Evolutionary conservation across 2,888 invertebrate genomes (phyloP).

Genomic region (Ormyrus nitidulus): DNA sequence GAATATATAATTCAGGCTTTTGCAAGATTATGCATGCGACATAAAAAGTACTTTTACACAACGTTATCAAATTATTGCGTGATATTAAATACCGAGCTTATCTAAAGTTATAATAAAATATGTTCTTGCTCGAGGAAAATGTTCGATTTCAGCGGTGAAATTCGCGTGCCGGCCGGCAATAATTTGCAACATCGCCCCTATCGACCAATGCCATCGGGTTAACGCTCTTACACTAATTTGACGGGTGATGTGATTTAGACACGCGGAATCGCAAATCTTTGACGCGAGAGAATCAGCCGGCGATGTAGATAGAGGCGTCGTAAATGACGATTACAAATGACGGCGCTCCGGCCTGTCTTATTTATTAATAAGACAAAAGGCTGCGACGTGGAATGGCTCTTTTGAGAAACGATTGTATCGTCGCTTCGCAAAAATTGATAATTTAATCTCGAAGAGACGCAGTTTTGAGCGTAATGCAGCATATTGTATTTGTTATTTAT

Average conservation of each 20-base stretch:
- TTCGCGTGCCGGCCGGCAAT: constrained; percentile 7
- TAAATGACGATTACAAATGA: neutral
- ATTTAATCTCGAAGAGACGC: too few species aligned
- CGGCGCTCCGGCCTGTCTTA: neutral
- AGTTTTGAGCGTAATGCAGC: too few species aligned
- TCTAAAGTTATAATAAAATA: constrained; percentile 3
- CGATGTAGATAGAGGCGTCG: neutral
- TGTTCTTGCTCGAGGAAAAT: neutral
- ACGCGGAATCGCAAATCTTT: constrained; percentile 5
- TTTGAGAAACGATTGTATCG: too few species aligned
- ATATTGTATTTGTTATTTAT: too few species aligned
- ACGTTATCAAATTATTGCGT: neutral
- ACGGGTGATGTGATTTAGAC: constrained; percentile 4
- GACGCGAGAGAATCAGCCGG: constrained; percentile 1
- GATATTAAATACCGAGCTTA: neutral
- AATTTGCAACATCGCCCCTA: constrained; percentile 1
- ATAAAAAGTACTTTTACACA: too few species aligned
- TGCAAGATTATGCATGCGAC: neutral
- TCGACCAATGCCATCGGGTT: neutral
- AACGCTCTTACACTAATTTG: neutral
- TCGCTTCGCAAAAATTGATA: too few species aligned
- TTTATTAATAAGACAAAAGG: neutral
- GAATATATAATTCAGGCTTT: too few species aligned
- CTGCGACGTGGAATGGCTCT: neutral
- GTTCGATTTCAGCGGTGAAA: constrained; percentile 1